Conservation (phyloP, 2,113 vertebrate genomes). For the Azemiops feae region DNA sequence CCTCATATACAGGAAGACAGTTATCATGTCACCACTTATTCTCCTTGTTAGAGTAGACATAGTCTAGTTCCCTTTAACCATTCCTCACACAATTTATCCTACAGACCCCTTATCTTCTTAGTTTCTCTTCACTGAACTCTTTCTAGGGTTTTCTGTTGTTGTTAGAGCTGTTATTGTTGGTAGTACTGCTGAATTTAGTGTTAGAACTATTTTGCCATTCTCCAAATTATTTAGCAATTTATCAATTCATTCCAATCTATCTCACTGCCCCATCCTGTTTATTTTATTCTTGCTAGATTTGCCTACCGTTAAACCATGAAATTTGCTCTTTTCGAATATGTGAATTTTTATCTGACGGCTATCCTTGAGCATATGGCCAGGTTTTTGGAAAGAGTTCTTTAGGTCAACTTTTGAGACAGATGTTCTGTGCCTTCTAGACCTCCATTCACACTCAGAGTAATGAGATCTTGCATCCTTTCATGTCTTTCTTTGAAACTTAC, state of each 20-base stretch:
- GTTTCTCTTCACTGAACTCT: too few relatives aligned
- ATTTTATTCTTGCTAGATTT: background rate
- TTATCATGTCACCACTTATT: too few relatives aligned
- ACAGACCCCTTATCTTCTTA: too few relatives aligned
- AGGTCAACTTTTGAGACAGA: background rate
- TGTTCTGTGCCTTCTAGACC: background rate
- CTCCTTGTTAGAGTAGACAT: too few relatives aligned
- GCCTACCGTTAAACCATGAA: background rate
- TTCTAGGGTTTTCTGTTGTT: background rate
- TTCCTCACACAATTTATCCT: too few relatives aligned
- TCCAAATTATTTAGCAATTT: background rate
- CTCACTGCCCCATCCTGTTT: background rate
- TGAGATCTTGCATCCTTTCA: background rate
- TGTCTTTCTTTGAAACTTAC: slow-evolving; percentile 2
- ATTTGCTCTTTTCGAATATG: background rate
- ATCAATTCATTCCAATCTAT: background rate
- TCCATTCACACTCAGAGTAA: background rate
- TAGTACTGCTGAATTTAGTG: background rate
- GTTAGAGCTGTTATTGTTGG: background rate
- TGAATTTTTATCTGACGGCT: background rate
- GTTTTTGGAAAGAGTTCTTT: background rate
- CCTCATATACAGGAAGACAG: background rate
- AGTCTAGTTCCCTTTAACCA: too few relatives aligned
- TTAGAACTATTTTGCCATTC: background rate
- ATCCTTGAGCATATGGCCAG: background rate